Conservation (phyloP, 2,888 invertebrate species). For the Malthinus flaveolus region DNA sequence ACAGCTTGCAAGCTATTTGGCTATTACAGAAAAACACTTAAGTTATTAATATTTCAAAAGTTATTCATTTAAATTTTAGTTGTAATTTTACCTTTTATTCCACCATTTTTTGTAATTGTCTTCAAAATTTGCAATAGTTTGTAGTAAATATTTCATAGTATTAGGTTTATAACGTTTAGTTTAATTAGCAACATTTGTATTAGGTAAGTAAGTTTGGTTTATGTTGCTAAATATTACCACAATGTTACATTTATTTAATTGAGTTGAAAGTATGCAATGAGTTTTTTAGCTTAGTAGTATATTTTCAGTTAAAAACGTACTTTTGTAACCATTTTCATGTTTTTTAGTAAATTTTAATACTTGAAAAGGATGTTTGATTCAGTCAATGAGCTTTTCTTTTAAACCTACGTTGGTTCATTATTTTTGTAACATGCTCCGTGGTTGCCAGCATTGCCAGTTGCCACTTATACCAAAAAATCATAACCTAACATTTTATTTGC, state of each 20-base stretch:
- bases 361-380: not conserved
- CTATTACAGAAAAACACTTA: no score
- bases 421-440: not conserved
- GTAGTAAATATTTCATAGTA: not conserved
- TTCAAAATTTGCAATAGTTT: no score
- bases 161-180: not conserved
- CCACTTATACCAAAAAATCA: no score
- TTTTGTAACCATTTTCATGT: conserved; percentile 27
- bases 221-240: conserved; percentile 1
- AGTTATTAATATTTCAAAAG: no score
- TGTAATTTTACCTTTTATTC: no score
- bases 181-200: conserved; percentile 1
- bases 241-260: conserved; percentile 1
- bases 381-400: not conserved
- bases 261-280: not conserved
- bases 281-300: conserved; percentile 5
- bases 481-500: no score
- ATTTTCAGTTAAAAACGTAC: conserved; percentile 13
- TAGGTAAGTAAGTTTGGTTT: not conserved
- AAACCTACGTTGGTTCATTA: not conserved
- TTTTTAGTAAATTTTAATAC: conserved; percentile 28
- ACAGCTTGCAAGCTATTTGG: no score
- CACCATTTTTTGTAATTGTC: no score
- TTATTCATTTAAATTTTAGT: no score
- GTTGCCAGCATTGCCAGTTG: no score